A percentile compares a stretch with the other conserved stretches of the same genome.
Evolutionary conservation across 2,888 invertebrate species (phyloP).

Genomic region (Cryptophagus acutangulus): DNA sequence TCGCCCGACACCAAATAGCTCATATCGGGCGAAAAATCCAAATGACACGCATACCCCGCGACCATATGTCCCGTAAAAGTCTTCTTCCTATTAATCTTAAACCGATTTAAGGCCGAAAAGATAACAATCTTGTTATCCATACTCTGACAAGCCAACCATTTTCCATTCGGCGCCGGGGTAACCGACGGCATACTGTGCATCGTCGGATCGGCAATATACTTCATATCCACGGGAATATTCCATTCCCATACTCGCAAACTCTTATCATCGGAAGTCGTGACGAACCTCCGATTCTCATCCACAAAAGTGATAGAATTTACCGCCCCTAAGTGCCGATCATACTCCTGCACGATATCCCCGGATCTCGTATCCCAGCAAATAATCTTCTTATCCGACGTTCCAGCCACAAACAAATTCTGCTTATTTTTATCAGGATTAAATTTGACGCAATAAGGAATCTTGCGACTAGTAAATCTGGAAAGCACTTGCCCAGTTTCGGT

Average conservation of each 20-base stretch:
- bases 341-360: conserved; percentile 95
- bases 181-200: conserved; percentile 99
- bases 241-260: conserved; percentile 99
- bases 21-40: conserved; percentile 99
- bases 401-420: conserved; percentile 95
- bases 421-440: conserved; percentile 97
- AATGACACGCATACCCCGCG: conserved; percentile 94
- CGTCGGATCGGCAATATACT: conserved; percentile 98
- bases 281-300: conserved; percentile 95
- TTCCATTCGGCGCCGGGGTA: conserved; percentile 90
- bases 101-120: conserved; percentile 94
- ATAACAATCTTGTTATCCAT: conserved; percentile 99
- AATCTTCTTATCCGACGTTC: conserved; percentile 98
- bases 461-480: conserved; percentile 86
- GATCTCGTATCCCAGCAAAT: conserved; percentile 94
- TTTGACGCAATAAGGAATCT: conserved; percentile 97
- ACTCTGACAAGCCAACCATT: conserved; percentile 98
- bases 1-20: conserved; percentile 97
- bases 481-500: conserved; percentile 91
- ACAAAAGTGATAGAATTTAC: conserved; percentile 99
- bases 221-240: conserved; percentile 99
- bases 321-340: conserved; percentile 96
- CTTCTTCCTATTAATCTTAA: conserved; percentile 97
- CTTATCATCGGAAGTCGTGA: conserved; percentile 98
- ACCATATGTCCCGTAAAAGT: conserved; percentile 99